Base-by-base conservation (phyloP, 2,797 vertebrate species). In the Sciurus vulgaris region DNA sequence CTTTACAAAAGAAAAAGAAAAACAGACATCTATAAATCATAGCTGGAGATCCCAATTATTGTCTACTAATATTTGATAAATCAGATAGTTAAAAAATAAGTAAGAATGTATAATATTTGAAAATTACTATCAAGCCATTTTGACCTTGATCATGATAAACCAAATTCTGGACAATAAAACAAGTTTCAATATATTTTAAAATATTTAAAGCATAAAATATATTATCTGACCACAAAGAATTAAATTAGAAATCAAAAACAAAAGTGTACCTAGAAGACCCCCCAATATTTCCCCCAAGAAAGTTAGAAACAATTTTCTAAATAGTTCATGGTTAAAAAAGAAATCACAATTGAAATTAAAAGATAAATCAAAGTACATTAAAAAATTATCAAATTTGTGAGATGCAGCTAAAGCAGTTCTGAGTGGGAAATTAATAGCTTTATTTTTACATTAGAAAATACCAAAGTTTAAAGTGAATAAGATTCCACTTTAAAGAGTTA, bases 331-430 rank as follows among this genome's bases (percentile, higher is more conserved):
- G 7, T 49, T 56, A 84, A 78, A 85, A 92, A 78, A 69, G 7
- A 76, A 73, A 85, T 47, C 47, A 89, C 15, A 74, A 86, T 18
- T 73, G 3, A 85, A 93, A 47, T 69, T 69, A 72, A 24, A 87
- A 91, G n/a, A 91, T 44, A 91, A 51, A 69, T 76, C 69, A 76
- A 76, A 69, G 38, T 83, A 7, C 30, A 35, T 82, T 70, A 73
- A 35, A 72, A 85, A 91, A 91, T 70, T 84, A 77, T 38, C 20
- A 83, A 54, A 93, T 77, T 70, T 86, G 24, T 61, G 44, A 96
- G 76, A 44, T 77, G 8, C 26, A 63, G 26, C 44, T 85, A 47
- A 89, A 89, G 28, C 1, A 30, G 6, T 73, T n/a, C 28, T 72
- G 78, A 65, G 12, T 65, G 61, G 54, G 28, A 94, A 84, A 70